A percentile compares a stretch with the other conserved stretches of the same genome.
Conservation (phyloP, 2,797 vertebrate species). For the Setipinna tenuifilis region DNA sequence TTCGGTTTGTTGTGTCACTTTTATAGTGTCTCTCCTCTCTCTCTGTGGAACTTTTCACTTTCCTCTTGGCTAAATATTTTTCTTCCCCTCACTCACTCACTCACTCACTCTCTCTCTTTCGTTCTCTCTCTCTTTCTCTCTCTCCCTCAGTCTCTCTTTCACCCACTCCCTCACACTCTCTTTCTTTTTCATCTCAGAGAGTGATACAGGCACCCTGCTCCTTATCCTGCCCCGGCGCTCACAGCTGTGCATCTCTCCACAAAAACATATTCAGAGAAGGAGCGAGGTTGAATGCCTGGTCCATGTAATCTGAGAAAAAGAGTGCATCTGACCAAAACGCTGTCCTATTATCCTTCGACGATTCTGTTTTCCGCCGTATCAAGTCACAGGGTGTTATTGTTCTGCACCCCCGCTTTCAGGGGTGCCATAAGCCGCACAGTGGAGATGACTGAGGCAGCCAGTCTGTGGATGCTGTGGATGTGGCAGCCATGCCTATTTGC, state of each 20-base stretch:
- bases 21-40: not conserved
- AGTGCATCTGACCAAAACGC: conserved; percentile 10
- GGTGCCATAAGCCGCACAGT: not conserved
- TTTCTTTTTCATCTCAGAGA: conserved; percentile 7
- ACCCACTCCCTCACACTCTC: not conserved
- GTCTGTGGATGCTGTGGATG: not conserved
- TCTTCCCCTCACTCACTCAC: not conserved
- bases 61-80: conserved; percentile 16
- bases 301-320: conserved; percentile 22
- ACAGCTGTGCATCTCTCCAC: conserved; percentile 1
- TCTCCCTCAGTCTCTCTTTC: not conserved
- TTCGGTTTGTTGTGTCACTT: conserved; percentile 19
- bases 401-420: not conserved
- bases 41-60: conserved; percentile 8
- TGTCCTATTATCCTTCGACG: conserved; percentile 2
- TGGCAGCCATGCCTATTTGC: not conserved
- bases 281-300: not conserved
- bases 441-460: not conserved
- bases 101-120: not conserved
- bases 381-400: not conserved
- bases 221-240: not conserved
- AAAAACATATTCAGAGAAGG: not conserved
- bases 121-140: not conserved
- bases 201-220: conserved; percentile 10
- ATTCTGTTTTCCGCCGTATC: conserved; percentile 8